phyloP scores from a whole-genome alignment of 2,797 vertebrate species.

The Gallinago solitaria region DNA sequence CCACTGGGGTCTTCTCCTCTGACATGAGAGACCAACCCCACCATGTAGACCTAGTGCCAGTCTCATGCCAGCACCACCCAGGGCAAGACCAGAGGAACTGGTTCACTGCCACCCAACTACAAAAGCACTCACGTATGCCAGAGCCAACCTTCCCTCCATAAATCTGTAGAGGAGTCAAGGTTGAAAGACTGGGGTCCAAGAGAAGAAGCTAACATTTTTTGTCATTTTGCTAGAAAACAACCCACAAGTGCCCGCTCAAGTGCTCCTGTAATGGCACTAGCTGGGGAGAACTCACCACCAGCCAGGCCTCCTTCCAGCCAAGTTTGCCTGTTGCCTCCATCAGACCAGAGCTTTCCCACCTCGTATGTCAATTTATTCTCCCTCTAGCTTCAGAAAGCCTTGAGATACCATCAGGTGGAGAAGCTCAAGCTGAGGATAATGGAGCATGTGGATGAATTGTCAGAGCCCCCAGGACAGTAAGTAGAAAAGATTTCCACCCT shows the following conservation, averaged over 20 bases:
- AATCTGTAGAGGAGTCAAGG: background rate
- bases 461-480: background rate
- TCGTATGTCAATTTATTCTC: background rate
- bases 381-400: background rate
- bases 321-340: background rate
- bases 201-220: background rate
- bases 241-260: rapidly evolving
- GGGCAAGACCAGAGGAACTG: background rate
- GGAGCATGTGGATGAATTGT: background rate
- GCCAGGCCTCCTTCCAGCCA: background rate
- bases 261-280: rapidly evolving
- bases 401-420: background rate
- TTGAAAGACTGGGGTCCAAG: background rate
- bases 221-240: background rate
- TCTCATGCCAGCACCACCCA: background rate
- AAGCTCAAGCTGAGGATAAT: background rate
- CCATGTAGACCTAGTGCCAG: rapidly evolving
- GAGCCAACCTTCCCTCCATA: background rate
- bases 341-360: background rate
- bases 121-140: background rate
- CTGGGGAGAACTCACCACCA: background rate
- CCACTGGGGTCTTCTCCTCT: background rate
- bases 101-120: background rate
- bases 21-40: background rate
- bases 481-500: background rate